Percentiles rank a stretch among this genome's conserved stretches.
Conservation (phyloP, 2,797 vertebrate species). For the Erethizon dorsatum region DNA sequence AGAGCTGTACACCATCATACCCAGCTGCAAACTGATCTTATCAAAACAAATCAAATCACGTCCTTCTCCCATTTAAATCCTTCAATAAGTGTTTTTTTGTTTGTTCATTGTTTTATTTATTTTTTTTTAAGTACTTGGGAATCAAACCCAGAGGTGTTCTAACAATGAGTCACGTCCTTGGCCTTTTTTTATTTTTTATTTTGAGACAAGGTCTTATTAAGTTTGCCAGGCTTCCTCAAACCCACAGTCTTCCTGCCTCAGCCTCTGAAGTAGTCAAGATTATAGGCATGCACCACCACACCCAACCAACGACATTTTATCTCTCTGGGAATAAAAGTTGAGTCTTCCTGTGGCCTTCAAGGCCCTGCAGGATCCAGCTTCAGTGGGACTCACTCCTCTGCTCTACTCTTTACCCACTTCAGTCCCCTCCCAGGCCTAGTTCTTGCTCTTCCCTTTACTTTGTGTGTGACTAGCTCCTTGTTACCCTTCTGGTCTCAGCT, state of each 20-base stretch:
- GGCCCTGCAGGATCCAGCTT: background rate
- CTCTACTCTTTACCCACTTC: background rate
- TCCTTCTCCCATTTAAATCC: background rate
- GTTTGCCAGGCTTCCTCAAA: background rate
- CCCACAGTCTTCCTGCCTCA: background rate
- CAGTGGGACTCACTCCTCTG: background rate
- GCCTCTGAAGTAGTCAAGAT: background rate
- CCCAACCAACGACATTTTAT: background rate
- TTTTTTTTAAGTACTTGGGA: background rate
- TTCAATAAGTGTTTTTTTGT: conserved; percentile 22
- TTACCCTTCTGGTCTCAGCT: background rate
- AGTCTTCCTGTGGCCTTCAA: background rate
- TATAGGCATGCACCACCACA: background rate
- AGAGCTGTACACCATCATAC: too few species aligned
- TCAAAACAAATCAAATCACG: background rate
- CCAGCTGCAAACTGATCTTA: background rate
- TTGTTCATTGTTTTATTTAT: too few species aligned
- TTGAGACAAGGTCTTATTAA: background rate
- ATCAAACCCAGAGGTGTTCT: background rate
- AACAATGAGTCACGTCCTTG: background rate
- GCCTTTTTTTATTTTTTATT: background rate
- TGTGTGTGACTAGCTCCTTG: background rate
- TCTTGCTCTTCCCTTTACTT: background rate
- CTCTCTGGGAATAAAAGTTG: background rate
- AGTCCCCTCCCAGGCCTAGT: background rate